phyloP scores from a whole-genome alignment of 37 sponge, comb jelly and placozoan genomes.

The Geodia barretti region DNA sequence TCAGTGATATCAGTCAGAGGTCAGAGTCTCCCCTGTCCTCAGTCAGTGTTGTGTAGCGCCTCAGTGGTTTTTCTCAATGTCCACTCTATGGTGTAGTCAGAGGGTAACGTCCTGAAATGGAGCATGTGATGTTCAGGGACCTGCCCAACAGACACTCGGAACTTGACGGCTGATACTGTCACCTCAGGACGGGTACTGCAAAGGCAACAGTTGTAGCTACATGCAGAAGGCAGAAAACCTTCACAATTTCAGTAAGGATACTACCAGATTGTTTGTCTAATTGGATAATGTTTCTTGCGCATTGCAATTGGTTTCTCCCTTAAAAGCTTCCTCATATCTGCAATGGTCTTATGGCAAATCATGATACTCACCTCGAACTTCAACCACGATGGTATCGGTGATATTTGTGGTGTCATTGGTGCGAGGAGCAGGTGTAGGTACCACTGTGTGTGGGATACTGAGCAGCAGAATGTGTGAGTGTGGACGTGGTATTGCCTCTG shows the following conservation, averaged over 20 bases:
- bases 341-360: too few species aligned
- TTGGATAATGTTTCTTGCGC: too few species aligned
- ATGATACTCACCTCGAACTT: not conserved
- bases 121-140: not conserved
- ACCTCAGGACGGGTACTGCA: slow-evolving; percentile 13
- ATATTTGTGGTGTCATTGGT: not conserved
- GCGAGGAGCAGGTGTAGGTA: slow-evolving; percentile 24
- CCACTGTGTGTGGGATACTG: slow-evolving; percentile 30
- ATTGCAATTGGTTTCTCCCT: too few species aligned
- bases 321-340: too few species aligned
- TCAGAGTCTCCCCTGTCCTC: not conserved
- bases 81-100: slow-evolving; percentile 1
- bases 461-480: slow-evolving; percentile 10
- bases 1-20: not conserved
- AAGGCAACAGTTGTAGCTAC: too few species aligned
- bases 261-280: too few species aligned
- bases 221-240: too few species aligned
- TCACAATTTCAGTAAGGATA: too few species aligned
- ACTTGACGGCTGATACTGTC: not conserved
- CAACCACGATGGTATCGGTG: not conserved
- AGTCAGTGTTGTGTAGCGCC: not conserved
- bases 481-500: slow-evolving; percentile 11
- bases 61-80: not conserved
- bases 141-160: not conserved
- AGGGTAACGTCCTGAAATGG: not conserved